phyloP scores from a whole-genome alignment of 2,113 vertebrate species.

The Halichoerus grypus region DNA sequence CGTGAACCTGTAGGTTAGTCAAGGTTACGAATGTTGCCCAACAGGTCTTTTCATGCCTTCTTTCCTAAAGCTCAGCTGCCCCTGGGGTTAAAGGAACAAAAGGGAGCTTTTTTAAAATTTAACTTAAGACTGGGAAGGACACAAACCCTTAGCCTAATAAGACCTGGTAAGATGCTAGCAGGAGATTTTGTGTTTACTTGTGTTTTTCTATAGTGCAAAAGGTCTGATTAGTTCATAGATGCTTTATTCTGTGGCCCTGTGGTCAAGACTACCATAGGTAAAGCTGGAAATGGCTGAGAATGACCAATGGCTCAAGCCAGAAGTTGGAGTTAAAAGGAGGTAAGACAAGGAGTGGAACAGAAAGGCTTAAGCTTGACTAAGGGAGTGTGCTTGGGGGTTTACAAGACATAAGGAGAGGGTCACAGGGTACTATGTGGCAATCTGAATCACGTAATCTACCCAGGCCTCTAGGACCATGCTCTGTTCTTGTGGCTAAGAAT shows the following conservation, averaged over 20 bases:
- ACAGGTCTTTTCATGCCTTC: neutral
- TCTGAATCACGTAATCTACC: neutral
- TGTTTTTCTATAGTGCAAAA: neutral
- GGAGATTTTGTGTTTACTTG: neutral
- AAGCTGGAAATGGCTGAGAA: neutral
- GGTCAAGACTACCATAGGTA: neutral
- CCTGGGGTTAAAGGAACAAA: neutral
- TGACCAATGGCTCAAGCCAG: neutral
- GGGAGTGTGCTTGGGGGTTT: neutral
- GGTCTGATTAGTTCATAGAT: neutral
- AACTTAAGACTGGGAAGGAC: neutral
- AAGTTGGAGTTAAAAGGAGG: neutral
- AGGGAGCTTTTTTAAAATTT: neutral
- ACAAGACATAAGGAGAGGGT: neutral
- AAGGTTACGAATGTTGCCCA: neutral
- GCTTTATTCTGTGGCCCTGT: neutral
- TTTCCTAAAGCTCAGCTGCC: neutral
- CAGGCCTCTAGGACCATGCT: neutral
- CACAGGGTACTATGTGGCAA: neutral
- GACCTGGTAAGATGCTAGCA: neutral
- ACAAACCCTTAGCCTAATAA: neutral
- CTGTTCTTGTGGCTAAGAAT: neutral
- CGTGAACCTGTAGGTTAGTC: neutral
- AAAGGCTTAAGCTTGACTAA: neutral
- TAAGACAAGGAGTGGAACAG: neutral